Base-by-base conservation (phyloP, 2,888 invertebrate genomes). In the Acleris laterana region DNA sequence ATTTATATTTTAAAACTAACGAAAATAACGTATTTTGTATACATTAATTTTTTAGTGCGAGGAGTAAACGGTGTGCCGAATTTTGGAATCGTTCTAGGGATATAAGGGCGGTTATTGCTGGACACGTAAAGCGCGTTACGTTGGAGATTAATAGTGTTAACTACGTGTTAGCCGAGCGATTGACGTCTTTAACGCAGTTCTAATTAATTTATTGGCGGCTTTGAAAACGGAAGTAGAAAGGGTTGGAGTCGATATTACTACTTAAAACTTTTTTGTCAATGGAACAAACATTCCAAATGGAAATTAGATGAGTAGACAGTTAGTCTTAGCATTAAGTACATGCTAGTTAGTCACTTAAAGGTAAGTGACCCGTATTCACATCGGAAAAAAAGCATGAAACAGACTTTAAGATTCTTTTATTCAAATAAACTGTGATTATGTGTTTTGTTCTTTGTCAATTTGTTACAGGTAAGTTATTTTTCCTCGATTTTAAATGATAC, bases 171-270 rank as follows among this genome's bases (percentile, higher is more conserved):
- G 80, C 81, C 87, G 87, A 79, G 87, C 88, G 85, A 92, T 89
- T 90, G 88, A 87, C 89, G 90, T 87, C 89, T 91, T 84, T 89
- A 89, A 85, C 79, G 86, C 70, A 77, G 76, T 77, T 84, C 80
- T 88, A 88, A 90, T 90, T 90, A 89, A 89, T 88, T 90, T 90
- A 89, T 89, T 89, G 85, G 88, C 88, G 68, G 89, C 88, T 90
- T 89, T 86, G 81, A 76, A 81, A 85, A 75, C 88, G 88, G 87
- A 89, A 87, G 82, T 78, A 62, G 63, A 80, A 77, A 76, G 70
- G 61, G 25, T 67, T 87, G 70, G 90, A 91, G 88, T 68, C 63
- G 82, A 52, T 46, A 13, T 55, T 60, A 32, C 53, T 17, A 13
- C 22, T 44, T 20, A 7, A 16, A 20, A n/a, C 4, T 25, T 25